Percentiles rank a stretch among this genome's conserved stretches.
Evolutionary conservation across 2,113 vertebrate genomes (phyloP).

Genomic region (Seriola dumerili): DNA sequence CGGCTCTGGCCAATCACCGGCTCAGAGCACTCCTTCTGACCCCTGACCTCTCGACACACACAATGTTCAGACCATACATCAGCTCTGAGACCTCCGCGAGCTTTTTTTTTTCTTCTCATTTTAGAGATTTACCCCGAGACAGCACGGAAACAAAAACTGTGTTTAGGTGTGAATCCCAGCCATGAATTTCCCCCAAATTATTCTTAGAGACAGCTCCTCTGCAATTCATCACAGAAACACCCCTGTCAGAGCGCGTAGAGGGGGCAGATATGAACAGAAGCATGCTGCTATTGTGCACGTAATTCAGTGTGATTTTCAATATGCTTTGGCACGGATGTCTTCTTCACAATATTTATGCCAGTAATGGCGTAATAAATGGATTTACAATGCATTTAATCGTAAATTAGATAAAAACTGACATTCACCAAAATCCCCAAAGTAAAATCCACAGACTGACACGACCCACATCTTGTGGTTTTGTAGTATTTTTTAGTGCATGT

Average conservation of each 20-base stretch:
- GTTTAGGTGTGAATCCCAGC: constrained; percentile 67
- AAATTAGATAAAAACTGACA: neutral
- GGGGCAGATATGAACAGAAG: constrained; percentile 42
- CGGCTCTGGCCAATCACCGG: constrained; percentile 94
- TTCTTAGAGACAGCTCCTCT: constrained; percentile 54
- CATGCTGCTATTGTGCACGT: constrained; percentile 22
- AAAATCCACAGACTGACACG: neutral
- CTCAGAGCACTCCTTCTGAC: constrained; percentile 90
- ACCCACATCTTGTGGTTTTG: neutral
- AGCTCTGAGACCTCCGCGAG: constrained; percentile 68
- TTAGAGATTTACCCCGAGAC: constrained; percentile 66
- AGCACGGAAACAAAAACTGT: constrained; percentile 72
- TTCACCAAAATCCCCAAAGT: neutral
- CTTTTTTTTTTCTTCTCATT: constrained; percentile 56
- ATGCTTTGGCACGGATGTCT: constrained; percentile 23
- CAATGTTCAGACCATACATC: constrained; percentile 83
- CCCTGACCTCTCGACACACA: constrained; percentile 91
- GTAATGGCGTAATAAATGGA: constrained; percentile 10
- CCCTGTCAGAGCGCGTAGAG: constrained; percentile 36
- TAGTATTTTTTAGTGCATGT: neutral
- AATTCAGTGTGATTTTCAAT: constrained; percentile 16
- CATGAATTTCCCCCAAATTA: constrained; percentile 58
- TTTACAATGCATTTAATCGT: neutral
- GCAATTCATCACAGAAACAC: constrained; percentile 58
- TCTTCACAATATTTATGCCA: constrained; percentile 20